Percentiles rank a stretch among this genome's conserved stretches.
Conservation (phyloP, 1,140 invertebrate genomes). For the Heliconius nattereri region DNA sequence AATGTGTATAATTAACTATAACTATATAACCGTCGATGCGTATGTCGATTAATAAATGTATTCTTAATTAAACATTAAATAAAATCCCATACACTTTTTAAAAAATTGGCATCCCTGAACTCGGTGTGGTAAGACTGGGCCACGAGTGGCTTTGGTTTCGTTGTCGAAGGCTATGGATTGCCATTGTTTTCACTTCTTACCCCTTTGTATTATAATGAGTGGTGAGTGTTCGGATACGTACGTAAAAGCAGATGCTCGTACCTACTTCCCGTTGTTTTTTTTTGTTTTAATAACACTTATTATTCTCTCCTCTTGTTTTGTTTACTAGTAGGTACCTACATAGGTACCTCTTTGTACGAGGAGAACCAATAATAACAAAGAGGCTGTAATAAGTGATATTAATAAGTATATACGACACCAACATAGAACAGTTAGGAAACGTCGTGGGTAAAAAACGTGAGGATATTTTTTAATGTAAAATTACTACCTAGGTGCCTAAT, state of each 20-base stretch:
- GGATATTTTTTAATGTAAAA: too few species aligned
- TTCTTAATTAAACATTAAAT: too few species aligned
- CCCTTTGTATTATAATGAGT: constrained; percentile 54
- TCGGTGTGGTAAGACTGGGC: constrained; percentile 4
- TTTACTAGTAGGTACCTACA: neutral
- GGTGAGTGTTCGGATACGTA: neutral
- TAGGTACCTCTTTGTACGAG: neutral
- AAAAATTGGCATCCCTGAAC: neutral
- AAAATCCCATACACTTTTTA: neutral
- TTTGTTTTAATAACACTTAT: neutral
- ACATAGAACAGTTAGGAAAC: too few species aligned
- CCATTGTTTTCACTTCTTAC: constrained; percentile 61
- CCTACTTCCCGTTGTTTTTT: neutral
- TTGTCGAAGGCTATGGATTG: constrained; percentile 50
- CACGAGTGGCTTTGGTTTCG: constrained; percentile 24
- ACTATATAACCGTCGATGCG: too few species aligned
- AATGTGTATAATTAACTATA: too few species aligned
- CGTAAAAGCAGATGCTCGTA: constrained; percentile 25
- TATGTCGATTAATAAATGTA: too few species aligned
- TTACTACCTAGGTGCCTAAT: too few species aligned
- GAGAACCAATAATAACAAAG: neutral
- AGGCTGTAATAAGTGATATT: too few species aligned
- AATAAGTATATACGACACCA: too few species aligned
- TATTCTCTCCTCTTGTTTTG: neutral
- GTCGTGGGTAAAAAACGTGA: too few species aligned